Base-by-base conservation (phyloP, 2,113 vertebrate genomes). In the Scortum barcoo region DNA sequence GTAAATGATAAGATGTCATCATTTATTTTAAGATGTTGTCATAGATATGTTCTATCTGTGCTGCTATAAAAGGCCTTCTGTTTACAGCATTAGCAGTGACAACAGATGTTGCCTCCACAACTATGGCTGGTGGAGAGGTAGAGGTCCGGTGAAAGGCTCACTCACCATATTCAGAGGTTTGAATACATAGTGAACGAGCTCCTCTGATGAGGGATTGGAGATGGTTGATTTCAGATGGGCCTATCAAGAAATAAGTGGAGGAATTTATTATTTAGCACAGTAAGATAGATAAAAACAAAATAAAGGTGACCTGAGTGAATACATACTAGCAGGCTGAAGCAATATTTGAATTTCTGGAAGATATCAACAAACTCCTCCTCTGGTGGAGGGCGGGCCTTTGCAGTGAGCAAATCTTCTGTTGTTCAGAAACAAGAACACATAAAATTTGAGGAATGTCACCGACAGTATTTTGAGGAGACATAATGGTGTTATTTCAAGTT, bases 331-430 rank as follows among this genome's bases (percentile, higher is more conserved):
- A 98, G 91, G 76, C 96, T 95, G 92, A 98, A 97, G 93, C 95
- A 94, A 58, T 98, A 98, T 84, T 97, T 98, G 75, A 97, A 96
- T 84, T 98, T 98, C 92, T 96, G 96, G 75, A 97, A 96, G 83
- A 96, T 92, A 2, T 96, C 94, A 0, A 91, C 53, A 80, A 96
- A 98, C 68, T 98, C 96, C 6, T 93, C 96, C 72, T 96, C 93
- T 3, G 91, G 80, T 1, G 97, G 97, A 0, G 96, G 95, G 16
- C 92, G 93, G 51, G 97, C 96, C 68, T 95, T 94, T 13, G 94
- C 80, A 0, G 94, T 88, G 57, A 98, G 95, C 24, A 97, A 85
- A 38, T 96, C 96, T 13, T 97, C 97, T 98, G 84, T 86, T 57
- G 12, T 17, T 48, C 30, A 44, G 48, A 54, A 36, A 36, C 33